Conservation (phyloP, 2,888 invertebrate genomes). For the Sinotaia quadrata region DNA sequence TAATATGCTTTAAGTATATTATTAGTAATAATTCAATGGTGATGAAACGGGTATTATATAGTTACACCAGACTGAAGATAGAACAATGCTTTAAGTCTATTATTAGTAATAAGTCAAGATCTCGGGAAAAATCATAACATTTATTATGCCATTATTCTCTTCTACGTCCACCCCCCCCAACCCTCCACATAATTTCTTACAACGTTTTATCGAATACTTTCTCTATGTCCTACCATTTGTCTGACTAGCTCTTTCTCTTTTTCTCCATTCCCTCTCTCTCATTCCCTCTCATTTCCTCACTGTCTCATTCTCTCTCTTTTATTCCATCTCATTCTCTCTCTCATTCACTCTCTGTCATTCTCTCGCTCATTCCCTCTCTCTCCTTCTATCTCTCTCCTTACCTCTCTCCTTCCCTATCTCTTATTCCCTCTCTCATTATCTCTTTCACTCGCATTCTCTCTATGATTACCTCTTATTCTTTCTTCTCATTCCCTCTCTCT, state of each 20-base stretch:
- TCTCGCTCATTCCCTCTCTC: constrained; percentile 20
- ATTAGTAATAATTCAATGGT: no score
- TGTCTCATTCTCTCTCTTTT: background rate
- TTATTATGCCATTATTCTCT: no score
- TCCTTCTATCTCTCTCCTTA: background rate
- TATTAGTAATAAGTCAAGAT: no score
- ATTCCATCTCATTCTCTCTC: constrained; percentile 19
- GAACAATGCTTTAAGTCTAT: no score
- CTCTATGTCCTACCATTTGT: background rate
- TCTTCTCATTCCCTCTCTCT: no score
- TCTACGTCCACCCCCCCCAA: background rate
- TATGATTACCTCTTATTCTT: no score
- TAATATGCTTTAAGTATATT: no score
- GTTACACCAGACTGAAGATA: no score
- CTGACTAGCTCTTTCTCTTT: background rate
- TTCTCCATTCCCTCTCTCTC: background rate
- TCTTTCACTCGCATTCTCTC: constrained; percentile 7
- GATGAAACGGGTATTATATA: no score
- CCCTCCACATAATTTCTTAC: background rate
- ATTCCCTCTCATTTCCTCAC: background rate
- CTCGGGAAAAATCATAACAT: no score
- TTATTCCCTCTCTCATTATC: constrained; percentile 1
- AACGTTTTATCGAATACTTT: background rate
- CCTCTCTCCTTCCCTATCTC: constrained; percentile 1
- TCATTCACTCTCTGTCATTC: constrained; percentile 30